Base-by-base conservation (phyloP, 2,888 invertebrate genomes). In the Tethea ocularis region DNA sequence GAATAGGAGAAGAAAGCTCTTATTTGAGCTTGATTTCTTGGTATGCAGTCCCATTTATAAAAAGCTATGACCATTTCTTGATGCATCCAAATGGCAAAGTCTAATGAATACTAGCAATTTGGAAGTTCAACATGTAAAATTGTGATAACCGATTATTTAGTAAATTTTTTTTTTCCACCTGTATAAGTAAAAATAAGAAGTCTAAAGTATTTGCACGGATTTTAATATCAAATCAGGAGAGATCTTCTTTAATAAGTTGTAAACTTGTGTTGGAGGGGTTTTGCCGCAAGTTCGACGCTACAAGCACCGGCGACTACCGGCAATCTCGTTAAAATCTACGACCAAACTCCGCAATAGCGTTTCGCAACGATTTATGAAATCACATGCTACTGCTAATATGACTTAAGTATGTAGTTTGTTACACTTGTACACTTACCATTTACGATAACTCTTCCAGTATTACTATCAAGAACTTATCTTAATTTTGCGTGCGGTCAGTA, bases 261-360 rank as follows among this genome's bases (percentile, higher is more conserved):
- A 87, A 90, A 91, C 85, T 91, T 88, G 83, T 82, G 83, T 84
- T 79, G 78, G 84, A 85, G 84, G 82, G 84, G 79, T 81, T 83
- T 78, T 77, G 74, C 81, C 79, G 81, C 79, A 77, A 88, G 83
- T 88, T 86, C 80, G 83, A 83, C 80, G 80, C 78, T 76, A 78
- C 79, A 65, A 77, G 81, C 75, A 79, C 74, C 77, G 81, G 83
- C 84, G 84, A 82, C 85, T 82, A 80, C 78, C 75, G 80, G 84
- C 89, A 90, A 92, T 91, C 88, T 91, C 87, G 89, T 91, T 91
- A 92, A 91, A 90, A 90, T 87, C 82, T 86, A 84, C 86, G 80
- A 77, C 78, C 81, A 80, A 86, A 88, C 87, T 87, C 85, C 66
- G 79, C 81, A 77, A 80, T 82, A 77, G 71, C 80, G 76, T 79